phyloP scores from a whole-genome alignment of 1,140 invertebrate species.

The Gyrodactylus salaris region DNA sequence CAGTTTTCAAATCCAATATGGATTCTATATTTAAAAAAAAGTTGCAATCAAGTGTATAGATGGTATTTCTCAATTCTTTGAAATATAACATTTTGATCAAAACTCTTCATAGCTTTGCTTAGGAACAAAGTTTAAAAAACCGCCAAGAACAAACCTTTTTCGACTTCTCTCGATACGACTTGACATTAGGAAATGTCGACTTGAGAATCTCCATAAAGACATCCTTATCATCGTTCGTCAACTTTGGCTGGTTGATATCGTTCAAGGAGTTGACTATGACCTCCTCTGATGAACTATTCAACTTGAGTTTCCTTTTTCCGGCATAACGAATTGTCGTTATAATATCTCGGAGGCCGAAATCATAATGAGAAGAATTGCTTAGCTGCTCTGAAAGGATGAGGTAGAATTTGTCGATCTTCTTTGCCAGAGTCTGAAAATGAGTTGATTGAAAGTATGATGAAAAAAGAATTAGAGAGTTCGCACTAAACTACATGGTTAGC shows the following conservation, averaged over 20 bases:
- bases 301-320: constrained; percentile 35
- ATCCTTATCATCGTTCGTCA: constrained; percentile 42
- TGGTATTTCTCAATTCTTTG: too few species aligned
- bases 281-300: constrained; percentile 37
- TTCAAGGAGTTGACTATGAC: constrained; percentile 37
- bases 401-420: constrained; percentile 21
- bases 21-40: too few species aligned
- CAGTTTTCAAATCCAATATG: too few species aligned
- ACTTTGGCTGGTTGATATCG: constrained; percentile 49
- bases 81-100: too few species aligned
- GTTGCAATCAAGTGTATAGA: too few species aligned
- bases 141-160: constrained; percentile 18
- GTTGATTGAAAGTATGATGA: too few species aligned
- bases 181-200: constrained; percentile 42
- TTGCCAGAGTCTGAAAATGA: constrained; percentile 17
- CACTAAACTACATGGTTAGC: too few species aligned
- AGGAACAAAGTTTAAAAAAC: neutral
- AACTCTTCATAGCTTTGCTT: neutral
- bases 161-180: constrained; percentile 35
- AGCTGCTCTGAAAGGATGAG: constrained; percentile 19
- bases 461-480: too few species aligned
- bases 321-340: constrained; percentile 45
- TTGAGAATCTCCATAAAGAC: constrained; percentile 44
- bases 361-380: constrained; percentile 33
- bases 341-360: constrained; percentile 48